These are phyloP conservation scores for Carpatolechia fugitivella DNA, from an alignment of 2,888 invertebrate species.

Conservation along the genomic window DNA sequence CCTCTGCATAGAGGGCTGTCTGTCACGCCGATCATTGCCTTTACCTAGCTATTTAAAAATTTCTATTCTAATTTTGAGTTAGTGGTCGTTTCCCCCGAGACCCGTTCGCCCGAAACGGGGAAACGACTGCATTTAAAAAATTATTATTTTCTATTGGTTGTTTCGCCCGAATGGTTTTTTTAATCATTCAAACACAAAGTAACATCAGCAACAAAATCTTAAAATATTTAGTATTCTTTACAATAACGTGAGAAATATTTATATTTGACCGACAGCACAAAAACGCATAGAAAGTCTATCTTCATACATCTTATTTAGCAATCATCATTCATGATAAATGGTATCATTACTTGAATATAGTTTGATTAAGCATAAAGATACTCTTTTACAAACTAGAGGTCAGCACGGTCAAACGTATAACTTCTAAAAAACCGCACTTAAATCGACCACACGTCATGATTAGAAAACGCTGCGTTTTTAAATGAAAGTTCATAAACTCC, in stretches of 20 bases:
- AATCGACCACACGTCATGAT: background rate
- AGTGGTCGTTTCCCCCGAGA: too few relatives aligned
- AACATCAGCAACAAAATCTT: too few relatives aligned
- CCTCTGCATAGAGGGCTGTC: too few relatives aligned
- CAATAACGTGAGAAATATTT: background rate
- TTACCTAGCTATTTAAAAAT: too few relatives aligned
- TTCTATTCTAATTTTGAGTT: too few relatives aligned
- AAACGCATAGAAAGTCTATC: background rate
- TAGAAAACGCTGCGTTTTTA: background rate
- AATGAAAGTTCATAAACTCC: background rate
- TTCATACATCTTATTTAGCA: slow-evolving; percentile 14
- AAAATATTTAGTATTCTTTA: too few relatives aligned
- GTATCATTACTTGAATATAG: slow-evolving; percentile 37
- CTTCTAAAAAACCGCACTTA: slow-evolving; percentile 14
- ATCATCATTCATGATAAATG: slow-evolving; percentile 32
- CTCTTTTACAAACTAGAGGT: slow-evolving; percentile 39
- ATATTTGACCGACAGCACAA: background rate
- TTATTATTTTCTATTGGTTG: too few relatives aligned
- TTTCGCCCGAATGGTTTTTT: too few relatives aligned
- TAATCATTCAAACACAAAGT: too few relatives aligned
- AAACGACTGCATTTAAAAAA: too few relatives aligned
- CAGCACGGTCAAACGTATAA: slow-evolving; percentile 32
- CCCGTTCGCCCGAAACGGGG: too few relatives aligned
- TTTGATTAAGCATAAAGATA: slow-evolving; percentile 35
- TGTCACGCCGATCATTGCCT: too few relatives aligned